phyloP scores from a whole-genome alignment of 1,140 invertebrate species.

The Heliconius hewitsoni region DNA sequence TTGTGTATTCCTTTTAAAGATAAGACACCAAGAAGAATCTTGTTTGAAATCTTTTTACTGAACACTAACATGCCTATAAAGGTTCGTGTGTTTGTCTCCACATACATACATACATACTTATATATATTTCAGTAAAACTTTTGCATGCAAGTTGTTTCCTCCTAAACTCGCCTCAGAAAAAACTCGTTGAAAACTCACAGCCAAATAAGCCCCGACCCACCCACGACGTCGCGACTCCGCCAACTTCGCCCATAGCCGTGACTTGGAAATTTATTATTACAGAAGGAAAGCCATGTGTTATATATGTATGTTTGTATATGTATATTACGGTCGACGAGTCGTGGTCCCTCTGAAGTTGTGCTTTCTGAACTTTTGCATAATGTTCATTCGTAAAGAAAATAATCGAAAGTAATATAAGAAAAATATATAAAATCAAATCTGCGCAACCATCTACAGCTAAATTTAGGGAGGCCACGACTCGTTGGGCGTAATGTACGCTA shows the following conservation, averaged over 20 bases:
- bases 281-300: background rate
- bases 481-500: background rate
- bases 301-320: too few relatives aligned
- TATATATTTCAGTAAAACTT: background rate
- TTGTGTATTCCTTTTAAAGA: background rate
- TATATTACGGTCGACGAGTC: too few relatives aligned
- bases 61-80: background rate
- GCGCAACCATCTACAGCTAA: too few relatives aligned
- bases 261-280: constrained; percentile 1
- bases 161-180: constrained; percentile 18
- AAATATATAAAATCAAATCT: too few relatives aligned
- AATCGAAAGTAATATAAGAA: too few relatives aligned
- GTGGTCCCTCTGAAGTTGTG: too few relatives aligned
- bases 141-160: background rate
- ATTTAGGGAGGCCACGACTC: too few relatives aligned
- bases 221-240: background rate
- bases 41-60: constrained; percentile 1
- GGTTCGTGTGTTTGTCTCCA: background rate
- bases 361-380: too few relatives aligned
- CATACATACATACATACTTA: background rate
- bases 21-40: background rate
- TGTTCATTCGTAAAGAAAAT: too few relatives aligned
- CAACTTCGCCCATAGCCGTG: background rate
- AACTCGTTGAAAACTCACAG: constrained; percentile 20
- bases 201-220: constrained; percentile 11